Evolutionary conservation across 2,113 vertebrate species (phyloP).

Genomic region (Rhabdornis inornatus): DNA sequence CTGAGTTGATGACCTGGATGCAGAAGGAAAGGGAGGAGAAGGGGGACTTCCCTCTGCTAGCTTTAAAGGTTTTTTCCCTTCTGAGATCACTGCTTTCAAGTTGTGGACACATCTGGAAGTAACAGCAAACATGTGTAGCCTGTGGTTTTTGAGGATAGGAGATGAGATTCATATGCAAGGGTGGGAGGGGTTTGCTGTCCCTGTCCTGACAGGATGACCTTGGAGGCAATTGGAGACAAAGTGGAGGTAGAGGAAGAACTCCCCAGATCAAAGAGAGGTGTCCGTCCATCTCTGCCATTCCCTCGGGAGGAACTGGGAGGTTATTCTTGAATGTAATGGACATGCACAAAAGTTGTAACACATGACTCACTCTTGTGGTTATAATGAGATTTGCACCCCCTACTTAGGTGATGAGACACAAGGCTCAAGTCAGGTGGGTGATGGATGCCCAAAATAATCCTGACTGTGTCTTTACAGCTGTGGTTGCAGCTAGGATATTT

Average conservation of each 20-base stretch:
- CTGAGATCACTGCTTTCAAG: slow-evolving; percentile 42
- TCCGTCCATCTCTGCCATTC: slow-evolving; percentile 24
- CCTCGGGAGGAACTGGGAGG: neutral
- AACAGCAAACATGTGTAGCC: slow-evolving; percentile 54
- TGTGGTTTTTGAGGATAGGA: neutral
- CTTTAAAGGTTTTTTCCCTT: neutral
- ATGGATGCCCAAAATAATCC: slow-evolving; percentile 29
- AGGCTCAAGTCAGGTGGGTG: neutral
- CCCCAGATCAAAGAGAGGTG: slow-evolving; percentile 7
- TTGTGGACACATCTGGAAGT: slow-evolving; percentile 62
- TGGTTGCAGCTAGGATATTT: neutral
- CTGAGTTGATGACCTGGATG: neutral
- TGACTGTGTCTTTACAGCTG: slow-evolving; percentile 32
- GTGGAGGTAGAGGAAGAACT: slow-evolving; percentile 4
- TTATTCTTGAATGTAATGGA: neutral
- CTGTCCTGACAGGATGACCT: slow-evolving; percentile 16
- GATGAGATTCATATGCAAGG: slow-evolving; percentile 27
- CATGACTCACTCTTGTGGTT: slow-evolving; percentile 50
- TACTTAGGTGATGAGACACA: slow-evolving; percentile 2
- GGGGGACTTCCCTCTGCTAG: neutral
- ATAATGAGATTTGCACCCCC: slow-evolving; percentile 38
- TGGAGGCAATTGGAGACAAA: neutral
- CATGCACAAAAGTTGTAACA: neutral
- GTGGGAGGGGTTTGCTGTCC: neutral
- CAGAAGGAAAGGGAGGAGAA: neutral